Base-by-base conservation (phyloP, 2,888 invertebrate species). In the Cryptocheilus praepositus region DNA sequence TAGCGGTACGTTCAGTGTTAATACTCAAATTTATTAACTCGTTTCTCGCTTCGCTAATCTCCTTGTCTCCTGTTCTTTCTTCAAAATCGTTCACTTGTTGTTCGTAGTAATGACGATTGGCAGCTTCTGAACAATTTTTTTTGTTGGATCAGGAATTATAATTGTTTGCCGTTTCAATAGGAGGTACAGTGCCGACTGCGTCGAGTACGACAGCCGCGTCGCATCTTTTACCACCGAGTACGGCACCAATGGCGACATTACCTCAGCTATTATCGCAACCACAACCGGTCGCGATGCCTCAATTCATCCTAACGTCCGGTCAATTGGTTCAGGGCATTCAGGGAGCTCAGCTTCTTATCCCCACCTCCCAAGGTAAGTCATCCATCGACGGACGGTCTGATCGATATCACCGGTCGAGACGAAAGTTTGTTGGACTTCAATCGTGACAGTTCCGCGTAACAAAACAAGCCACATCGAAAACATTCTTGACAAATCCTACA, bases 301-400 rank as follows among this genome's bases (percentile, higher is more conserved):
- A 97, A 90, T 93, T 97, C 82, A 95, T 97, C 86, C 91, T 97
- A 80, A 96, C 96, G 70, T 96, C 96, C 67, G 96, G 97, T 62
- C 96, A 97, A 89, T 92, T 97, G 85, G 95, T 96, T 69, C 96
- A 96, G 89, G 96, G 96, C 78, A 96, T 97, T 81, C 97, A 97
- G 89, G 96, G 96, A 15, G 96, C 97, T 55, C 98, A 98, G 88
- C 92, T 98, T 66, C 93, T 98, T 83, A 98, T 98, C 90, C 98
- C 98, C 60, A 98, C 98, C 63, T 96, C 97, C 72, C 96, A 97
- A 93, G 97, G 97, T 96, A 90, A 72, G 69, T 67, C 65, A 28
- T 25, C 22, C 49, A 49, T 49, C 49, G 49, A 49, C 16, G 18
- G 49, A 49, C 8, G 11, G 18, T 54, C 19, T 51, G 19, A 16